Percentiles rank a stretch among this genome's conserved stretches.
Evolutionary conservation across 2,797 vertebrate genomes (phyloP).

Genomic region (Alfaro cultratus): DNA sequence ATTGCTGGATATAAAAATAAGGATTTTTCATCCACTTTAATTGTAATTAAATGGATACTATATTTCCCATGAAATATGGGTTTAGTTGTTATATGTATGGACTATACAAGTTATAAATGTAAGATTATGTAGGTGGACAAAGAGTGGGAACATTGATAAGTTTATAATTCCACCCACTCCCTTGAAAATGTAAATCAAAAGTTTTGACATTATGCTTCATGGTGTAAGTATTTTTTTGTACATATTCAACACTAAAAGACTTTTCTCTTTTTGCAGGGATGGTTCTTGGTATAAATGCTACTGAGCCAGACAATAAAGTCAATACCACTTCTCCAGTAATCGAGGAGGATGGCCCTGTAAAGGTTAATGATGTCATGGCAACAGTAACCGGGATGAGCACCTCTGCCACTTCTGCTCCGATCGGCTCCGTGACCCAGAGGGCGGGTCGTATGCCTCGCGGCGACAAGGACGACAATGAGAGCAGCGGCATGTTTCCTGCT

Average conservation of each 20-base stretch:
- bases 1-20: too few relatives aligned
- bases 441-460: conserved; percentile 58
- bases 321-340: conserved; percentile 67
- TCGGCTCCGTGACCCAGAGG: conserved; percentile 60
- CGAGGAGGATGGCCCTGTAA: conserved; percentile 59
- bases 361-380: conserved; percentile 54
- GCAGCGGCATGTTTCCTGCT: conserved; percentile 86
- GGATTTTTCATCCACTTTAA: too few relatives aligned
- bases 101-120: too few relatives aligned
- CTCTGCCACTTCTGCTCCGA: conserved; percentile 37
- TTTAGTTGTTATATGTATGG: too few relatives aligned
- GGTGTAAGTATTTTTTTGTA: too few relatives aligned
- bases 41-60: too few relatives aligned
- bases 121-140: too few relatives aligned
- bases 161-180: too few relatives aligned
- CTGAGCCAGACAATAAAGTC: conserved; percentile 45
- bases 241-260: not conserved
- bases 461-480: conserved; percentile 83
- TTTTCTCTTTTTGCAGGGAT: conserved; percentile 68
- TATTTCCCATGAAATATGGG: too few relatives aligned
- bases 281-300: conserved; percentile 59
- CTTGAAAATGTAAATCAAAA: too few relatives aligned
- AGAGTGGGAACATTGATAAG: too few relatives aligned
- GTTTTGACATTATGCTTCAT: too few relatives aligned
- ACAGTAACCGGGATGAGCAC: conserved; percentile 42